phyloP scores from a whole-genome alignment of 53 echinoderm and acorn worm species.

The Holothuria scabra region DNA sequence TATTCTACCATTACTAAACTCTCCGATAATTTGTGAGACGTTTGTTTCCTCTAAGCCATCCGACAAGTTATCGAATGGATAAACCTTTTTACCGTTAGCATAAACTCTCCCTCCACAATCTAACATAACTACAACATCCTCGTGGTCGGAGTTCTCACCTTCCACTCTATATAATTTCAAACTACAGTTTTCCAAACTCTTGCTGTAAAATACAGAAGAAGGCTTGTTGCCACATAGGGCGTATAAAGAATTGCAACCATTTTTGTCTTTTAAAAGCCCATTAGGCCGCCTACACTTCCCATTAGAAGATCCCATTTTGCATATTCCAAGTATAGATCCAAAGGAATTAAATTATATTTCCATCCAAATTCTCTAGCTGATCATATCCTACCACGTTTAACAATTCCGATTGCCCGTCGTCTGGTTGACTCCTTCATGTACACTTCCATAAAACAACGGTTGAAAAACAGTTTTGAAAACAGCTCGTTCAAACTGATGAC shows the following conservation, averaged over 20 bases:
- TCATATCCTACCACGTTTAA: too few relatives aligned
- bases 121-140: slow-evolving; percentile 87
- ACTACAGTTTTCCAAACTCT: slow-evolving; percentile 93
- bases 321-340: background rate
- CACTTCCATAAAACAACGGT: too few relatives aligned
- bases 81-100: slow-evolving; percentile 90
- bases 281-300: slow-evolving; percentile 63
- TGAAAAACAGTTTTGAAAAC: too few relatives aligned
- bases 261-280: slow-evolving; percentile 51
- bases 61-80: slow-evolving; percentile 75
- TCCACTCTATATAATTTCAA: slow-evolving; percentile 91
- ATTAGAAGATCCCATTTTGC: slow-evolving; percentile 62
- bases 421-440: too few relatives aligned
- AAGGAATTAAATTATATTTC: background rate
- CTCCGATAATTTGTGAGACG: slow-evolving; percentile 13
- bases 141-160: slow-evolving; percentile 52
- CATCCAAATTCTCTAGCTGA: background rate
- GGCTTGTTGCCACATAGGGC: slow-evolving; percentile 79
- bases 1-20: slow-evolving; percentile 40
- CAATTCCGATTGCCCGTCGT: too few relatives aligned
- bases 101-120: slow-evolving; percentile 97
- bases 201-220: slow-evolving; percentile 91
- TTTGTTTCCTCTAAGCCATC: slow-evolving; percentile 41
- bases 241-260: slow-evolving; percentile 60
- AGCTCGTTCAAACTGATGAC: too few relatives aligned